A percentile compares a stretch with the other conserved stretches of the same genome.
Evolutionary conservation across 1,140 invertebrate genomes (phyloP).

Genomic region (Drosophila bipectinata): DNA sequence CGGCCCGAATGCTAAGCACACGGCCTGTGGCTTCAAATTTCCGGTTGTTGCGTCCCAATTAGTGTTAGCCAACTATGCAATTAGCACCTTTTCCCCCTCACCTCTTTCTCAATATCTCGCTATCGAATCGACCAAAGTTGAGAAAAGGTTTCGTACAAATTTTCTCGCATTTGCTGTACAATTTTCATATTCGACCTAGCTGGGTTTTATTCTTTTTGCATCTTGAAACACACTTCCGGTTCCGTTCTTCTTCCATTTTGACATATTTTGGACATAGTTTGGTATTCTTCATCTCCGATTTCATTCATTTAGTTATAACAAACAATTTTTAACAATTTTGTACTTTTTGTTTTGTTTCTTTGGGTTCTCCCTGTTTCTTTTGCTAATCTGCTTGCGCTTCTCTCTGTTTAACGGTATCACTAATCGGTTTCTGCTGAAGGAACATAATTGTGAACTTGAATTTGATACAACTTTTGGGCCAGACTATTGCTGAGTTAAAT

Average conservation of each 20-base stretch:
- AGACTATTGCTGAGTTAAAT: constrained; percentile 38
- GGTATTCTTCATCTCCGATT: constrained; percentile 25
- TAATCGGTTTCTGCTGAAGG: constrained; percentile 72
- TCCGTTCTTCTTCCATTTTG: constrained; percentile 15
- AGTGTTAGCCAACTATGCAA: constrained; percentile 71
- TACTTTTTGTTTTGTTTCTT: constrained; percentile 64
- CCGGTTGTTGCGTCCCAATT: constrained; percentile 69
- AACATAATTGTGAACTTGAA: constrained; percentile 79
- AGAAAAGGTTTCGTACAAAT: constrained; percentile 63
- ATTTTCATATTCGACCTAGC: constrained; percentile 30
- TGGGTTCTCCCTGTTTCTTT: constrained; percentile 34
- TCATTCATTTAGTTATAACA: constrained; percentile 60
- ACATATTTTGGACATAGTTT: constrained; percentile 6
- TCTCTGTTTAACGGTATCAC: constrained; percentile 72
- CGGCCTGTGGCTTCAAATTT: constrained; percentile 12
- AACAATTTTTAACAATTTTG: constrained; percentile 77
- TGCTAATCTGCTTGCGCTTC: constrained; percentile 24
- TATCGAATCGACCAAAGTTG: constrained; percentile 11
- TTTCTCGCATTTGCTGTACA: constrained; percentile 73
- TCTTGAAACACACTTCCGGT: constrained; percentile 28
- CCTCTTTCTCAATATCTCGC: constrained; percentile 14
- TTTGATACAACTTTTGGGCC: constrained; percentile 64
- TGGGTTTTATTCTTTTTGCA: constrained; percentile 14
- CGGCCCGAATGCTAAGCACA: constrained; percentile 51
- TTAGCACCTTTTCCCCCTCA: constrained; percentile 50